Base-by-base conservation (phyloP, 2,888 invertebrate species). In the Drosophila stalkeri region DNA sequence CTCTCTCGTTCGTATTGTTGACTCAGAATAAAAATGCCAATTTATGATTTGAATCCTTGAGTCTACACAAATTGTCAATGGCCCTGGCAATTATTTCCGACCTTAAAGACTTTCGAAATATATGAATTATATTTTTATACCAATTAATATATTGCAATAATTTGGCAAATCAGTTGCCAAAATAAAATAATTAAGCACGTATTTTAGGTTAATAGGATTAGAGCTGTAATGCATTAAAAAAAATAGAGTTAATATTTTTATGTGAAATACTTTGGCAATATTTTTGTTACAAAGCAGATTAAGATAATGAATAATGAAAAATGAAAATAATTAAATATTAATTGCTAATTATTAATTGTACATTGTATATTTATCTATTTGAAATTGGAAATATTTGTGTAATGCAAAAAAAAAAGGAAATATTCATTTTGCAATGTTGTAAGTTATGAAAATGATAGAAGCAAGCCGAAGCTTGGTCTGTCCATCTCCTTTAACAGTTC, bases 11-110 rank as follows among this genome's bases (percentile, higher is more conserved):
- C 31, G 16, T 61, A 59, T 55, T 80, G 65, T 78, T 80, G 72
- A 60, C 68, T 59, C 63, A 55, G 54, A 67, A 82, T 82, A 85
- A 82, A 79, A 73, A 71, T 65, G 51, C n/a, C 63, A 78, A 66
- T 78, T 78, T 80, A 80, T 72, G 76, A 59, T 51, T 47, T 49
- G 18, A 60, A 47, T 59, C 63, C 43, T 39, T 33, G 60, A 27
- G 46, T 20, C 64, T 9, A 47, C 18, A 35, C 71, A 64, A 70
- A 78, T 78, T 64, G 67, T 27, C 62, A 52, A 47, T 66, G 56
- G 31, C 49, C 31, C 39, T 51, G 43, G 41, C 74, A 70, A 78
- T 74, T 63, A 78, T 62, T 62, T 39, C 20, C 11, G 56, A 4
- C 55, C 54, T 41, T 43, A 27, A 69, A 52, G 33, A 9, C n/a